Conservation (phyloP, 2,797 vertebrate species). For the Alcedo quadribrachys region DNA sequence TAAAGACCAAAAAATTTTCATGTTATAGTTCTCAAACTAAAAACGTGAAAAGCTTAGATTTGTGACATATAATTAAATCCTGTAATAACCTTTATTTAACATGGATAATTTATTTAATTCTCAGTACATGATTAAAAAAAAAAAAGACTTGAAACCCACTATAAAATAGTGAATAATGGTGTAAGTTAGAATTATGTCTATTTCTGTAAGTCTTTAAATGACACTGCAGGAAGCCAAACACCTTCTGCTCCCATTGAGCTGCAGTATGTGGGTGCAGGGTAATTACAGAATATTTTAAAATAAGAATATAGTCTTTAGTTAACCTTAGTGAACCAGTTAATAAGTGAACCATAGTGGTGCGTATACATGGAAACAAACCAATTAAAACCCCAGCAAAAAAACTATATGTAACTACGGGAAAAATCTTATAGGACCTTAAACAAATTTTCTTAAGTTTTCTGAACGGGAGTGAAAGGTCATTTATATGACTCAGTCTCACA, state of each 20-base stretch:
- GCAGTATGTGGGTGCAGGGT: not conserved
- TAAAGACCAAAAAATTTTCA: not conserved
- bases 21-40: not conserved
- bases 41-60: not conserved
- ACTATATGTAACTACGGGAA: not conserved
- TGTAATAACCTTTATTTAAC: not conserved
- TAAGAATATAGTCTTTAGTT: not conserved
- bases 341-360: not conserved
- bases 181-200: not conserved
- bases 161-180: not conserved
- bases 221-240: not conserved
- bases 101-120: not conserved
- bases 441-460: not conserved
- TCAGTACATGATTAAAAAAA: not conserved
- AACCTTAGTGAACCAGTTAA: not conserved
- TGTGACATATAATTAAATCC: not conserved
- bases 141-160: not conserved
- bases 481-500: not conserved
- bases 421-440: not conserved
- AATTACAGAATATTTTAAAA: conserved; percentile 1
- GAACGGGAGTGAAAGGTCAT: not conserved
- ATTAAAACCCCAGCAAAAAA: not conserved
- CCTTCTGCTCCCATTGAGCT: not conserved
- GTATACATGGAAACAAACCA: not conserved
- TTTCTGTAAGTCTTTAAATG: not conserved